A percentile compares a stretch with the other conserved stretches of the same genome.
Conservation (phyloP, 2,888 invertebrate genomes). For the Drosophila pseudotalamancana region DNA sequence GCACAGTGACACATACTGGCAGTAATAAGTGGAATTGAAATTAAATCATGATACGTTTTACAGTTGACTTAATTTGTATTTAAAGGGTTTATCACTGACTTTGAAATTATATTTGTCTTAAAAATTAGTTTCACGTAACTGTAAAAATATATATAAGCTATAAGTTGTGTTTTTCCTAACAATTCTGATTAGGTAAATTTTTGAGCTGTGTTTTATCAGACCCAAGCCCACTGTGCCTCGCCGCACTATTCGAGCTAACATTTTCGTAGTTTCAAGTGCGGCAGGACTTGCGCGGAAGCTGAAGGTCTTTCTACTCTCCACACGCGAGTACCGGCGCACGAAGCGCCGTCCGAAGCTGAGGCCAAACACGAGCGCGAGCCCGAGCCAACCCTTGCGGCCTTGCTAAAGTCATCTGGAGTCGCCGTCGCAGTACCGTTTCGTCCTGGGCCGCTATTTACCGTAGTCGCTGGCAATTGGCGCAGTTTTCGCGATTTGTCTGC, state of each 20-base stretch:
- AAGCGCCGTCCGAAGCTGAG: slow-evolving; percentile 1
- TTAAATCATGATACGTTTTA: too few relatives aligned
- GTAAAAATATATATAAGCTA: not conserved
- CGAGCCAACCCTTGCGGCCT: slow-evolving; percentile 45
- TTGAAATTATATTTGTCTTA: not conserved
- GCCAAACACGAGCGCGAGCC: not conserved
- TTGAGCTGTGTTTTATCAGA: not conserved
- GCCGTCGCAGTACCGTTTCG: slow-evolving; percentile 26
- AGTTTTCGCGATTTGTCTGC: slow-evolving; percentile 64
- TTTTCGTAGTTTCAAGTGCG: slow-evolving; percentile 17
- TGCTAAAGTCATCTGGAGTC: slow-evolving; percentile 36
- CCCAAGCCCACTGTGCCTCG: slow-evolving; percentile 29
- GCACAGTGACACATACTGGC: slow-evolving; percentile 51
- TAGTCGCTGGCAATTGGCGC: slow-evolving; percentile 33
- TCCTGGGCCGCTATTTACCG: slow-evolving; percentile 41
- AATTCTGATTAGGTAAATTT: not conserved
- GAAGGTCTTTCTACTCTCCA: slow-evolving; percentile 17
- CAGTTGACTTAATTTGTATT: too few relatives aligned
- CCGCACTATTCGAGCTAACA: slow-evolving; percentile 2
- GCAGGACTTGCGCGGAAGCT: slow-evolving; percentile 77
- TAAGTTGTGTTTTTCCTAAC: too few relatives aligned
- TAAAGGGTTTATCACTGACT: too few relatives aligned
- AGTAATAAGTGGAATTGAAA: not conserved
- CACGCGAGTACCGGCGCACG: not conserved
- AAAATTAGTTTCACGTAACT: not conserved